A percentile compares a stretch with the other conserved stretches of the same genome.
Evolutionary conservation across 2,888 invertebrate species (phyloP).

Genomic region (Aleiodes leptofemur): DNA sequence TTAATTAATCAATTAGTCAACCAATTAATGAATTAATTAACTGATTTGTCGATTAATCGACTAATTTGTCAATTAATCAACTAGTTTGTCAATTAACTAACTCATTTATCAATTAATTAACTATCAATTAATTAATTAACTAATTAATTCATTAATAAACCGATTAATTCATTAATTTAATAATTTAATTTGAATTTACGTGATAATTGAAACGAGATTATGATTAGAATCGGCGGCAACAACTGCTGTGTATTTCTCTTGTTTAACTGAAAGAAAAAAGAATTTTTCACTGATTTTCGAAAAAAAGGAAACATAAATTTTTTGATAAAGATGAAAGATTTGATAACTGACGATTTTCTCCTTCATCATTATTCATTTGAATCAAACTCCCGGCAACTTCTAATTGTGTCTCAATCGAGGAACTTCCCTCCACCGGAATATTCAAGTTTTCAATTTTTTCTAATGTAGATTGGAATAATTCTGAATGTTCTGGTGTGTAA

Average conservation of each 20-base stretch:
- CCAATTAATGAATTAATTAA: too few species aligned
- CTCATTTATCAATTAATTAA: neutral
- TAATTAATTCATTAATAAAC: neutral
- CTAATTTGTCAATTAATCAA: too few species aligned
- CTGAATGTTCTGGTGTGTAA: slow-evolving; percentile 64
- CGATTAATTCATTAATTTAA: neutral
- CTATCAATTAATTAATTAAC: neutral
- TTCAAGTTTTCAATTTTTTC: slow-evolving; percentile 61
- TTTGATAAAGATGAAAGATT: neutral
- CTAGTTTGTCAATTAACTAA: too few species aligned
- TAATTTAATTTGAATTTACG: slow-evolving; percentile 76
- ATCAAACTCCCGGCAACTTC: slow-evolving; percentile 62
- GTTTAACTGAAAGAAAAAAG: slow-evolving; percentile 66
- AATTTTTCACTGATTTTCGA: slow-evolving; percentile 17
- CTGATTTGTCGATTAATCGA: too few species aligned
- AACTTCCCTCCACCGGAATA: slow-evolving; percentile 61
- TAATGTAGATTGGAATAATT: slow-evolving; percentile 58
- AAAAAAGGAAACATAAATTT: neutral
- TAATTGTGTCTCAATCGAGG: slow-evolving; percentile 61
- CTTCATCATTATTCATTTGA: slow-evolving; percentile 45
- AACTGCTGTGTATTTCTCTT: slow-evolving; percentile 78
- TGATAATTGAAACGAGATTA: slow-evolving; percentile 82
- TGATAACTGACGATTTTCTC: slow-evolving; percentile 55
- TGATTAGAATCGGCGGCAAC: slow-evolving; percentile 82
- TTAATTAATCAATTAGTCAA: too few species aligned